phyloP scores from a whole-genome alignment of 1,140 invertebrate genomes.

The Leucophenga varia region DNA sequence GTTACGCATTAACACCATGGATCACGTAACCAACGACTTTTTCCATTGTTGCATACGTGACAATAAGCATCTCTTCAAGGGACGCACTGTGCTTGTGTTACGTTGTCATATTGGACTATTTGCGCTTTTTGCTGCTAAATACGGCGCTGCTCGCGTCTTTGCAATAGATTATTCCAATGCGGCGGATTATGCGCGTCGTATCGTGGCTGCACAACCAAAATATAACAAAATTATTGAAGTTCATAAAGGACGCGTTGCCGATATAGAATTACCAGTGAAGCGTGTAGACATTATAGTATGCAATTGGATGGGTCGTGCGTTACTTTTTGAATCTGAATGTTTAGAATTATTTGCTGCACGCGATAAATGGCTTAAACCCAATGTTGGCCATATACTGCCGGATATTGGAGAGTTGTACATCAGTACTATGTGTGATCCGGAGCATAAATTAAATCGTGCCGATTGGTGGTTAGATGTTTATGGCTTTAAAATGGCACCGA shows the following conservation, averaged over 20 bases:
- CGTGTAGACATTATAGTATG: conserved; percentile 98
- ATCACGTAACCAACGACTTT: conserved; percentile 93
- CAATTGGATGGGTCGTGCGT: conserved; percentile 97
- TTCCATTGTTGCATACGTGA: conserved; percentile 96
- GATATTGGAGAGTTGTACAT: conserved; percentile 77
- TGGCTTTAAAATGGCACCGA: conserved; percentile 31
- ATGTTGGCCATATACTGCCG: conserved; percentile 73
- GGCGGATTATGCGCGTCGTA: conserved; percentile 88
- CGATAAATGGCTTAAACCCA: conserved; percentile 77
- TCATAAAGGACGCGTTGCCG: conserved; percentile 86
- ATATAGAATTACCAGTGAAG: conserved; percentile 68
- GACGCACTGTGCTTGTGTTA: conserved; percentile 92
- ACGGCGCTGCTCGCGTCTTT: conserved; percentile 91
- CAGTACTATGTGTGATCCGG: conserved; percentile 91
- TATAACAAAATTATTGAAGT: conserved; percentile 81
- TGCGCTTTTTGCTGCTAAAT: conserved; percentile 99
- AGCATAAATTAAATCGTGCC: too few relatives aligned
- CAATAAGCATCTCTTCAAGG: conserved; percentile 93
- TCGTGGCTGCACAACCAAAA: conserved; percentile 77
- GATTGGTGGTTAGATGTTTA: conserved; percentile 32
- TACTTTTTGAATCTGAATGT: conserved; percentile 88
- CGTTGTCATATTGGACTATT: conserved; percentile 98
- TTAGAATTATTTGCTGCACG: conserved; percentile 81
- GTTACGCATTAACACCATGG: conserved; percentile 97
- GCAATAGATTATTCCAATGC: conserved; percentile 96